These are phyloP conservation scores for Botia kubotai DNA, from an alignment of 2,797 vertebrate species.

Conservation along the genomic window DNA sequence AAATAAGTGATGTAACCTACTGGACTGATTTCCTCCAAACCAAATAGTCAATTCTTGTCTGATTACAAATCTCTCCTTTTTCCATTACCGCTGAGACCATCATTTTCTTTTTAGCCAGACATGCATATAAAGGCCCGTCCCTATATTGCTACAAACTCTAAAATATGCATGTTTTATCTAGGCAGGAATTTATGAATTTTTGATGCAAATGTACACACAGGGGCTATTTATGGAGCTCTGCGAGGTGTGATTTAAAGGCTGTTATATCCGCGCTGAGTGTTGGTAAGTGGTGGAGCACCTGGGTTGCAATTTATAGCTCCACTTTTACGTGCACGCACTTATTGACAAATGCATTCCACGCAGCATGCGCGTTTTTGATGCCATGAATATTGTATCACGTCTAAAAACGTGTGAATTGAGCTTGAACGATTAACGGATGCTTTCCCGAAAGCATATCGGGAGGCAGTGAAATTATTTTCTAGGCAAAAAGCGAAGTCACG, in stretches of 20 bases:
- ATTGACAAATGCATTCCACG: neutral
- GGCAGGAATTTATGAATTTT: conserved; percentile 16
- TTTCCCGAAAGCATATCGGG: neutral
- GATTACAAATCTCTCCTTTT: conserved; percentile 46
- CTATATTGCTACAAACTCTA: conserved; percentile 29
- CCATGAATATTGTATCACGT: neutral
- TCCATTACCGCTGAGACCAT: conserved; percentile 7
- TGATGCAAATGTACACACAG: conserved; percentile 27
- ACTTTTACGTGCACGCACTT: neutral
- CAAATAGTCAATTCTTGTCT: conserved; percentile 40
- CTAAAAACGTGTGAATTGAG: neutral
- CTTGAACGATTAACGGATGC: neutral
- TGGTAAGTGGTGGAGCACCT: conserved; percentile 21
- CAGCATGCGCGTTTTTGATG: neutral
- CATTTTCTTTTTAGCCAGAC: conserved; percentile 18
- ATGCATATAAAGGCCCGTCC: conserved; percentile 41
- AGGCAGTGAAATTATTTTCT: neutral
- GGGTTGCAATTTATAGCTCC: conserved; percentile 7
- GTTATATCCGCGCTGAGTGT: conserved; percentile 14
- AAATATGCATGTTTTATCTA: conserved; percentile 48
- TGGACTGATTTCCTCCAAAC: conserved; percentile 47
- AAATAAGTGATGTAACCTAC: conserved; percentile 35
- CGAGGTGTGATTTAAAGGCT: conserved; percentile 40
- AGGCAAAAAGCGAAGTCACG: neutral
- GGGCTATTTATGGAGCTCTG: conserved; percentile 26